Base-by-base conservation (phyloP, 2,888 invertebrate genomes). In the Tachina lurida region DNA sequence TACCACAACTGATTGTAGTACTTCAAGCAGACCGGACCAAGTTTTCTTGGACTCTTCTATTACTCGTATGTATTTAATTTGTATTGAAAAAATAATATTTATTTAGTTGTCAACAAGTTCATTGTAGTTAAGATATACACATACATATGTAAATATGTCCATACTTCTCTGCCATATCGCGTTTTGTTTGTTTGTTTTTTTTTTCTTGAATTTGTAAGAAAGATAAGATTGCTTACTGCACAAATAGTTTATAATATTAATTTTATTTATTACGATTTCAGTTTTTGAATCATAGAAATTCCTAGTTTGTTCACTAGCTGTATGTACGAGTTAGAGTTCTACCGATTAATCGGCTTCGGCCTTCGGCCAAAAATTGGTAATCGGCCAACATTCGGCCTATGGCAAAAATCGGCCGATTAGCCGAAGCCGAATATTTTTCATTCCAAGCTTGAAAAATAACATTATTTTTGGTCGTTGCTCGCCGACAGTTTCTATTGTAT, bases 101-200 rank as follows among this genome's bases (percentile, higher is more conserved):
- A 31, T 58, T 45, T 77, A 65, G 70, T 65, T 73, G 54, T 70
- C 80, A 81, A 56, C 75, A 74, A 77, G 78, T 77, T 79, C 78
- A 75, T 31, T 31, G 31, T 31, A n/a, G n/a, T n/a, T n/a, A 67
- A 47, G 62, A 76, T 67, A 62, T 19, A 54, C n/a, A 39, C 2
- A 2, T n/a, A 49, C 10, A 15, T n/a, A 49, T 15, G 49, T n/a
- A 49, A 1, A 15, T n/a, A 49, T 15, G 49, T 49, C 13, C 49
- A 4, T 22, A 41, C 31, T 52, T 9, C 49, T 15, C 22, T 10
- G 63, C 15, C 17, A 39, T 49, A 60, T 60, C 22, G 39, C 7
- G 17, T 39, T 67, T n/a, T 52, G 41, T 52, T 52, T 7, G 17
- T 17, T 67, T n/a, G n/a, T n/a, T n/a, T 68, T 62, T 41, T 9